Percentiles rank a stretch among this genome's conserved stretches.
Evolutionary conservation across 2,888 invertebrate species (phyloP).

Genomic region (Drosophila longiperda): DNA sequence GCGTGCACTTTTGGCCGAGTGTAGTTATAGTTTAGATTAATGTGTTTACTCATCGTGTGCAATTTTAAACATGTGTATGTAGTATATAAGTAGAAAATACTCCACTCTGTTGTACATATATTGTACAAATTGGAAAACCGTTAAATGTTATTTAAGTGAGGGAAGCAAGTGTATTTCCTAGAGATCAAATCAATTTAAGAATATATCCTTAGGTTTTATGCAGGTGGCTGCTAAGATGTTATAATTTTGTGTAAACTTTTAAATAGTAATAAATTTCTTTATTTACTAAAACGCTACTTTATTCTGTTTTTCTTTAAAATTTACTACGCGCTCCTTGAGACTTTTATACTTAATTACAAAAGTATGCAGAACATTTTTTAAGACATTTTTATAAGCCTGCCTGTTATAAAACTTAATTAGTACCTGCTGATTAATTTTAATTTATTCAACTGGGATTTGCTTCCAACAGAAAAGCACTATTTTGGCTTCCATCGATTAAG

Average conservation of each 20-base stretch:
- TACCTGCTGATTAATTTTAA: not conserved
- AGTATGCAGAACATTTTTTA: not conserved
- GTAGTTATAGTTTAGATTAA: conserved; percentile 82
- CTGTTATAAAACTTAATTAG: not conserved
- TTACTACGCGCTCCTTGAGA: not conserved
- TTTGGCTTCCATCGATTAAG: too few species aligned
- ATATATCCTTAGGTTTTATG: conserved; percentile 38
- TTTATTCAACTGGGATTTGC: not conserved
- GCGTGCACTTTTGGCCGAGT: conserved; percentile 95
- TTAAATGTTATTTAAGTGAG: conserved; percentile 58
- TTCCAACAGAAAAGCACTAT: not conserved
- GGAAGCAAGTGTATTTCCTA: conserved; percentile 42
- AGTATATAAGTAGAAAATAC: conserved; percentile 62
- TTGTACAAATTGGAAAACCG: conserved; percentile 10
- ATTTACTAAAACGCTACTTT: conserved; percentile 50
- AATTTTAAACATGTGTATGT: conserved; percentile 47
- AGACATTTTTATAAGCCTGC: not conserved
- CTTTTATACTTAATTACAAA: not conserved
- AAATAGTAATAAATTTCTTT: conserved; percentile 56
- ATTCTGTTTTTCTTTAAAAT: conserved; percentile 5
- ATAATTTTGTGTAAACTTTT: conserved; percentile 23
- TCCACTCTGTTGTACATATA: conserved; percentile 58
- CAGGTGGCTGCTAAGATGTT: conserved; percentile 38
- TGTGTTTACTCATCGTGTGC: conserved; percentile 47
- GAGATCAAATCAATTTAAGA: conserved; percentile 48